Evolutionary conservation across 2,888 invertebrate species (phyloP).

Genomic region (Ferrisia virgata): DNA sequence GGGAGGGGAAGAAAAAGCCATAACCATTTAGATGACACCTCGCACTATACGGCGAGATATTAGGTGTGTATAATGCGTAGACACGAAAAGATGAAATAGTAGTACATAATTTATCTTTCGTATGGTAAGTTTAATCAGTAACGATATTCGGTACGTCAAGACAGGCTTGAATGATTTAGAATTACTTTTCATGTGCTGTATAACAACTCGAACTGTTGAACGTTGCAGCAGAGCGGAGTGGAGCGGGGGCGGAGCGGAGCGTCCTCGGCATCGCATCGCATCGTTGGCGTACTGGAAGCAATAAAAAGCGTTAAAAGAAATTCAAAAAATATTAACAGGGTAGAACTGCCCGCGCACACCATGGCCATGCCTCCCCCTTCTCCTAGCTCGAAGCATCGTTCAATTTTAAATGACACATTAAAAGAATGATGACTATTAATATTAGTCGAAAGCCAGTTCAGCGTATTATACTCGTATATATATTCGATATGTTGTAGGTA

Average conservation of each 20-base stretch:
- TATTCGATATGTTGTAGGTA: not conserved
- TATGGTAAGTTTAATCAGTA: not conserved
- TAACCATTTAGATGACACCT: constrained; percentile 9
- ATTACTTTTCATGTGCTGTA: constrained; percentile 24
- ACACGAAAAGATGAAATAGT: constrained; percentile 3
- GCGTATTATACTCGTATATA: no score
- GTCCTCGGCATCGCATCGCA: not conserved
- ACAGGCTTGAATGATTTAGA: constrained; percentile 29
- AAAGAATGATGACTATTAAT: constrained; percentile 42
- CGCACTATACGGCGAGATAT: not conserved
- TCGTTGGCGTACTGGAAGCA: not conserved
- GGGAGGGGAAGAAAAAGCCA: not conserved
- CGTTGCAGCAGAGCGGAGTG: not conserved
- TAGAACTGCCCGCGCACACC: no score
- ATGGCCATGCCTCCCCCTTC: not conserved
- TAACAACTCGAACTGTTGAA: not conserved
- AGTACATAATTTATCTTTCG: not conserved
- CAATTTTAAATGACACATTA: constrained; percentile 38
- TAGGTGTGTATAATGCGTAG: not conserved
- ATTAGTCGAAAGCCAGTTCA: constrained; percentile 16
- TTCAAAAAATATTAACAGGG: not conserved
- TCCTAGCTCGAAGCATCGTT: not conserved
- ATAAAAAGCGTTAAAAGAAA: constrained; percentile 5
- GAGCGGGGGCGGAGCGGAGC: no score
- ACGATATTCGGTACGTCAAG: not conserved